Evolutionary conservation across 2,113 vertebrate genomes (phyloP), one percentile per base, ranked within the genome.

Genomic region (Amazona vittata): DNA sequence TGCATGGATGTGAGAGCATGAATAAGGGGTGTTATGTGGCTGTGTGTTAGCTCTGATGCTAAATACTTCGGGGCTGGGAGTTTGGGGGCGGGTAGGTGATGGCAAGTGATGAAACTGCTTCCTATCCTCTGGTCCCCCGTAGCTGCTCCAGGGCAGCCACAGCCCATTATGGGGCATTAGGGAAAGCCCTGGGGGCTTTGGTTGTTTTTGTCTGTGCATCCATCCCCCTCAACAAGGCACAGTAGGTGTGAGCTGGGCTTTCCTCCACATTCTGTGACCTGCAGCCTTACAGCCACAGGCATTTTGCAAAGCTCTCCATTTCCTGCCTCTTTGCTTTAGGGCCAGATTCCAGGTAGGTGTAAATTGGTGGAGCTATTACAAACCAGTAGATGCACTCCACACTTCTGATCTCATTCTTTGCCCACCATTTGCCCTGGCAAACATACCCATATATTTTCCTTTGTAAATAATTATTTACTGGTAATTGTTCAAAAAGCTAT

Each of bases 401-500:
- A 2, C 70, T 35, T 76, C 93, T 52, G 9, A 68, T 73, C 75
- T 73, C 68, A 14, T 49, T 78, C 77, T 62, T 43, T 73, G 50
- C 73, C 47, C 47, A n/a, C 71, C 26, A 4, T 90, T 89, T 9
- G 1, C 25, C 3, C 47, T 70, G 39, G 39, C 15, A 6, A 76
- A 91, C 29, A 59, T 37, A 31, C 64, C 33, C 62, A 24, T 55
- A 0, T 22, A 52, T 84, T 90, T 96, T 90, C 29, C 64, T 93
- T 31, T 89, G 37, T 96, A 89, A 95, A 79, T 94, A 97, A 81
- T 94, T 95, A 79, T 94, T 95, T 83, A 52, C 78, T 96, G 85
- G 70, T 86, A 57, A 85, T 83, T 96, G 84, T 97, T 94, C 95
- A n/a, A 89, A 93, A 95, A 95, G 94, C 89, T 94, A n/a, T 67